phyloP scores from a whole-genome alignment of 2,797 vertebrate genomes.

The Sternotherus odoratus region DNA sequence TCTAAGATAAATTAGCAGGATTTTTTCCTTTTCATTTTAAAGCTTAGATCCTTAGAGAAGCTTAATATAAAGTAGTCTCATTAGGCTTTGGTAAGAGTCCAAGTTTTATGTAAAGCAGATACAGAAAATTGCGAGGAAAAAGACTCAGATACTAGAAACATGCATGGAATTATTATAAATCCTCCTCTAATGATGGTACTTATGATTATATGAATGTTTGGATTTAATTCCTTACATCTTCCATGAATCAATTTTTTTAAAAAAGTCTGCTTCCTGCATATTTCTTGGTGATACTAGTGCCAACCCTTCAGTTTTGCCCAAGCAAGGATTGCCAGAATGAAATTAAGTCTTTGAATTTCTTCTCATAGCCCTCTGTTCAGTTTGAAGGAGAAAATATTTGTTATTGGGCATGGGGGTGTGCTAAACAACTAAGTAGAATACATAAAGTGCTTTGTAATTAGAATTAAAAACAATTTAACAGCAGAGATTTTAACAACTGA shows the following conservation, averaged over 20 bases:
- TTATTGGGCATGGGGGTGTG: background rate
- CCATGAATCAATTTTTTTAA: conserved; percentile 8
- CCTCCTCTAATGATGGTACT: conserved; percentile 60
- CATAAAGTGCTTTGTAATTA: background rate
- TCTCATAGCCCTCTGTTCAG: background rate
- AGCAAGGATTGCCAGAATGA: background rate
- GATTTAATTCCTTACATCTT: conserved; percentile 67
- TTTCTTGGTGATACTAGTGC: conserved; percentile 12
- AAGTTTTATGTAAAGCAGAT: conserved; percentile 70
- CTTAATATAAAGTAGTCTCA: conserved; percentile 70
- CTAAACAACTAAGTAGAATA: background rate
- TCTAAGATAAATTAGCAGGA: conserved; percentile 62
- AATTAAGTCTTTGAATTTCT: background rate
- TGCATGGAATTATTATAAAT: conserved; percentile 35
- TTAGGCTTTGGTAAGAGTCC: conserved; percentile 72
- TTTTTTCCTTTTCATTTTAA: conserved; percentile 48
- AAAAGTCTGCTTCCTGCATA: background rate
- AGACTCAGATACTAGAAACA: conserved; percentile 62
- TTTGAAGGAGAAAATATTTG: background rate
- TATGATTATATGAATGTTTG: conserved; percentile 59
- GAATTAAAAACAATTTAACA: background rate
- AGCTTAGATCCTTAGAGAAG: conserved; percentile 67
- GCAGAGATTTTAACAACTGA: background rate
- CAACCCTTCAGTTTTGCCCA: background rate
- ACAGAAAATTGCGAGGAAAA: conserved; percentile 68